Percentiles rank a stretch among this genome's conserved stretches.
phyloP scores from a whole-genome alignment of 35 echinoderm and acorn worm species.

The Holothuria glaberrima region DNA sequence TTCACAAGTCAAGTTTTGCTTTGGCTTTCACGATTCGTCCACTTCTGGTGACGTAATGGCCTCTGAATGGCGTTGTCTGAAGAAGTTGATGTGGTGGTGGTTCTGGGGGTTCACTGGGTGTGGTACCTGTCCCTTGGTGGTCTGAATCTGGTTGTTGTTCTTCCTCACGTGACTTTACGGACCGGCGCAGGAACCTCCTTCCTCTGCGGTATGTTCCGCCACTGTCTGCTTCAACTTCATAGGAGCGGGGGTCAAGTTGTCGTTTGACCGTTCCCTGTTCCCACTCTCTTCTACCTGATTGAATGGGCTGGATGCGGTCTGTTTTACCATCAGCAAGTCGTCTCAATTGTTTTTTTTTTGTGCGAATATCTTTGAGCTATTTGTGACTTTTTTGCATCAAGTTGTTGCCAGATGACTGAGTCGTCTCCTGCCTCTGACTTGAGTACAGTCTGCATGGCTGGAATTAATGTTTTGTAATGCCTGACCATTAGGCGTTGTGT shows the following conservation, averaged over 20 bases:
- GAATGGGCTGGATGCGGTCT: conserved; percentile 13
- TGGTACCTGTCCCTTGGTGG: background rate
- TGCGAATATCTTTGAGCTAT: no score
- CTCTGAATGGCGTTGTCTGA: background rate
- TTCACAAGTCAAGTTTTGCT: no score
- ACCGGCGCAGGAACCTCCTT: background rate
- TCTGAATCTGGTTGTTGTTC: background rate
- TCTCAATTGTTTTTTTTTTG: background rate
- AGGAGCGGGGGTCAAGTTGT: background rate
- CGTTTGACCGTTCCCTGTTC: conserved; percentile 11
- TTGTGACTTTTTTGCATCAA: no score
- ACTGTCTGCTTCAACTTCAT: conserved; percentile 36
- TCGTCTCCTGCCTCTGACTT: no score
- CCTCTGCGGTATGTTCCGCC: conserved; percentile 16
- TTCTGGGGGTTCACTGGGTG: background rate
- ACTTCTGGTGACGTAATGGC: no score
- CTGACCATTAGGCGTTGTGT: no score
- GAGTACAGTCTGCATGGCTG: no score
- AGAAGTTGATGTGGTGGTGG: background rate
- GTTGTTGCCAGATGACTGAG: no score
- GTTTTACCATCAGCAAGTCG: background rate
- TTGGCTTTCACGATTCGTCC: no score
- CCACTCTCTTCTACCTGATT: conserved; percentile 28
- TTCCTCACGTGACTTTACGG: background rate
- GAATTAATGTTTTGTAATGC: no score